Evolutionary conservation across 2,888 invertebrate genomes (phyloP), one percentile per base, ranked within the genome.

Genomic region (Pimpla rufipes): DNA sequence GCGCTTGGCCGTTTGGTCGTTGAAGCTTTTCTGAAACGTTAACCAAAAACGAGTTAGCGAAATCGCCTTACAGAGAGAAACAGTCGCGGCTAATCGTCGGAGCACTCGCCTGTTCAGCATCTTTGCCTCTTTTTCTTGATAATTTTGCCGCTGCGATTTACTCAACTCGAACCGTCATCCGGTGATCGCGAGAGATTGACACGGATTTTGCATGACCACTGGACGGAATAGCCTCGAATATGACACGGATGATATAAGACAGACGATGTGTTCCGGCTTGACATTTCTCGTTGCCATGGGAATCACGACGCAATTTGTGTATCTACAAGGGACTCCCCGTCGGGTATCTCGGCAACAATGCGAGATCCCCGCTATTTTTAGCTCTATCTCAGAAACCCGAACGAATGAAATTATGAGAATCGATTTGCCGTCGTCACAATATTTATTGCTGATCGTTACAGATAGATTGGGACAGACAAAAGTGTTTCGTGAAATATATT

Each of bases 21-120:
- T 62, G 83, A 86, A 11, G 77, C 50, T 83, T 89, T 88, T 62
- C 88, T 86, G 21, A 3, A 52, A 11, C 5, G 2, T 40, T 23
- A 21, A 29, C 29, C 29, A 66, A 23, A 47, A 45, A 13, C 45
- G 6, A n/a, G 4, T n/a, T 6, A 5, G 23, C n/a, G n/a, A n/a
- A n/a, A n/a, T n/a, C n/a, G n/a, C n/a, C n/a, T 16, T 47, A 3
- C 29, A 29, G 18, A 52, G 29, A 3, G 18, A 21, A 74, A 75
- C n/a, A n/a, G n/a, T 59, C 35, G 40, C 29, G 5, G 29, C 5
- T 5, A 40, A 40, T 66, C 29, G 42, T 16, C 29, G 7, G 57
- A 64, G 3, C 1, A 68, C 64, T 42, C 67, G 45, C 79, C 79
- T 79, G 45, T 67, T 73, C 4, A 83, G 47, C 76, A 79, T 83